Conservation (phyloP, 2,113 vertebrate species). For the Micronisus gabar region DNA sequence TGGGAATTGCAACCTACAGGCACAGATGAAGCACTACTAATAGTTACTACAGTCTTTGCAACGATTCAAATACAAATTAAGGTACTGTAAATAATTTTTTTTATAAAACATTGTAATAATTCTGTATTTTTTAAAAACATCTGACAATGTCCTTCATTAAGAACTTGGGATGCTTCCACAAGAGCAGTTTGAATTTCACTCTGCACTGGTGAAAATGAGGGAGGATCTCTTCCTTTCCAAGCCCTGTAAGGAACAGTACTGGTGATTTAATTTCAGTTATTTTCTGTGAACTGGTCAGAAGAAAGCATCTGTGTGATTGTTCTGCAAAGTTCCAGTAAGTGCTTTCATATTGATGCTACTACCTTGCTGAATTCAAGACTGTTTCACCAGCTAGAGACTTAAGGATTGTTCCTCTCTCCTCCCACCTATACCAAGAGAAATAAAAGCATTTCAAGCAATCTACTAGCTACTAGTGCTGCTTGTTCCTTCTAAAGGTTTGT, state of each 20-base stretch:
- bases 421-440: not conserved
- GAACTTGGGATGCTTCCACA: not conserved
- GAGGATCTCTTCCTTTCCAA: not conserved
- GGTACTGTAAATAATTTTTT: slow-evolving; percentile 46
- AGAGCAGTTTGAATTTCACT: not conserved
- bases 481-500: not conserved
- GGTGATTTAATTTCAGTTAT: not conserved
- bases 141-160: not conserved
- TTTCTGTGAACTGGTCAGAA: not conserved
- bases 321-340: not conserved
- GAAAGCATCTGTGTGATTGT: not conserved
- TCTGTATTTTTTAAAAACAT: no score
- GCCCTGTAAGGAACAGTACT: not conserved
- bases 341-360: not conserved
- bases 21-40: slow-evolving; percentile 68
- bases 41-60: slow-evolving; percentile 68
- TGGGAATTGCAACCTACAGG: slow-evolving; percentile 83
- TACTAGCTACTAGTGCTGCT: not conserved
- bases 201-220: not conserved
- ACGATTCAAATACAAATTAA: slow-evolving; percentile 82
- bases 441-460: not conserved
- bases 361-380: not conserved
- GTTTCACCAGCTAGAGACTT: not conserved
- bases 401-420: not conserved
- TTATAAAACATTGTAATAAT: no score